Base-by-base conservation (phyloP, 2,113 vertebrate genomes). In the Amphiprion ocellaris region DNA sequence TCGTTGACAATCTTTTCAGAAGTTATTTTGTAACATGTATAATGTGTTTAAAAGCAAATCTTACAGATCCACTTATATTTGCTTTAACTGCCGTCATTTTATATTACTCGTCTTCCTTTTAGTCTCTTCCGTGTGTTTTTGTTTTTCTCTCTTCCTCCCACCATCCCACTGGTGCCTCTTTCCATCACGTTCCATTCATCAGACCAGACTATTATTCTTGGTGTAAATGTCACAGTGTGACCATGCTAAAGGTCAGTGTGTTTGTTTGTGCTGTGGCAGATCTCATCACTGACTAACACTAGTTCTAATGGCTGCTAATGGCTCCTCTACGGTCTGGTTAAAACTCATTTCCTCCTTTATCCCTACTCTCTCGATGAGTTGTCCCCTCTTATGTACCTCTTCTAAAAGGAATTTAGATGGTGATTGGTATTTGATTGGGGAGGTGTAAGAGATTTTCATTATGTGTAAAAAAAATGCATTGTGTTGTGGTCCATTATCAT, bases 161-260 rank as follows among this genome's bases (percentile, higher is more conserved):
- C 50, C 37, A 24, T 30, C 55, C 71, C 23, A 47, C 28, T 1
- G 44, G 14, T 47, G 23, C 17, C 12, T 61, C 62, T 54, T 74
- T 76, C 74, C 65, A 83, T 87, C 66, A 77, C 49, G 0, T 83
- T 83, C 68, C 74, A 84, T 90, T 88, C 56, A 87, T 88, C 82
- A 87, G 78, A 39, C 41, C 79, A 50, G 81, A 81, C 81, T 77
- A 67, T 87, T 83, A 90, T 89, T 85, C 69, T 58, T 61, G 80
- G 59, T 84, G 83, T 90, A 92, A 93, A 93, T 93, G 92, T 91
- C 92, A 91, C 56, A 14, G 10, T 83, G 83, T 80, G 79, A 85
- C 87, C 87, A 78, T 77, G 69, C 46, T 89, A 92, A 94, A 94
- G 93, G 93, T 94, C 92, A 84, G 71, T 66, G 10, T 93, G 87